Percentiles rank a stretch among this genome's conserved stretches.
Evolutionary conservation across 64 coral and sea anemone species (phyloP).

Genomic region (Dendronephthya gigantea): DNA sequence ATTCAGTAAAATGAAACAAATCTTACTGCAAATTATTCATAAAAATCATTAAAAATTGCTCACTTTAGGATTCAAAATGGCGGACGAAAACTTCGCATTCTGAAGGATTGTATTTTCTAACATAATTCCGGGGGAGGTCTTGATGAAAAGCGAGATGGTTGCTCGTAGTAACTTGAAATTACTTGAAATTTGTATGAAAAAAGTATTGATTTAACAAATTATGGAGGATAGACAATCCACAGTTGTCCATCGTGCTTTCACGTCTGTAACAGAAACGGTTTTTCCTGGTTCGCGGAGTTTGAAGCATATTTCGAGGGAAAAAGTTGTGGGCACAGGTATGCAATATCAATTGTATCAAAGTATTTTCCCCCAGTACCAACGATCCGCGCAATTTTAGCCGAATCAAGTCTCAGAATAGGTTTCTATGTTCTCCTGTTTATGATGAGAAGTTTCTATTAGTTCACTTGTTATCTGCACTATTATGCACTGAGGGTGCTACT

Average conservation of each 20-base stretch:
- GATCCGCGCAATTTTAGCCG: neutral
- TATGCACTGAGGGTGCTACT: too few species aligned
- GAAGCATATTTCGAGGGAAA: constrained; percentile 59
- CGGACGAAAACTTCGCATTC: neutral
- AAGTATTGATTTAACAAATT: neutral
- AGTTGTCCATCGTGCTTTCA: constrained; percentile 36
- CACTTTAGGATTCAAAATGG: too few species aligned
- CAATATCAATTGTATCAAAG: neutral
- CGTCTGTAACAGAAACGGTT: constrained; percentile 77
- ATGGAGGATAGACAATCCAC: neutral
- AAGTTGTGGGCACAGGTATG: constrained; percentile 62
- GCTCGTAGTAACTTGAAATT: neutral
- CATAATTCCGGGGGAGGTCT: neutral
- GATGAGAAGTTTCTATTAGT: neutral
- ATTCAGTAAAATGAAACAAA: too few species aligned
- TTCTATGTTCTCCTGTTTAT: neutral
- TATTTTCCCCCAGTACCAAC: neutral
- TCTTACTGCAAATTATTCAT: too few species aligned
- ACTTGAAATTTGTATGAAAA: neutral
- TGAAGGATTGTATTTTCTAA: neutral
- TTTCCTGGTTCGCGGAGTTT: constrained; percentile 69
- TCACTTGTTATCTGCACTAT: too few species aligned
- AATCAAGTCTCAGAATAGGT: neutral
- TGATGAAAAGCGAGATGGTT: neutral
- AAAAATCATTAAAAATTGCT: too few species aligned